Evolutionary conservation across 2,888 invertebrate genomes (phyloP), one percentile per base, ranked within the genome.

Genomic region (Phaedon cochleariae): DNA sequence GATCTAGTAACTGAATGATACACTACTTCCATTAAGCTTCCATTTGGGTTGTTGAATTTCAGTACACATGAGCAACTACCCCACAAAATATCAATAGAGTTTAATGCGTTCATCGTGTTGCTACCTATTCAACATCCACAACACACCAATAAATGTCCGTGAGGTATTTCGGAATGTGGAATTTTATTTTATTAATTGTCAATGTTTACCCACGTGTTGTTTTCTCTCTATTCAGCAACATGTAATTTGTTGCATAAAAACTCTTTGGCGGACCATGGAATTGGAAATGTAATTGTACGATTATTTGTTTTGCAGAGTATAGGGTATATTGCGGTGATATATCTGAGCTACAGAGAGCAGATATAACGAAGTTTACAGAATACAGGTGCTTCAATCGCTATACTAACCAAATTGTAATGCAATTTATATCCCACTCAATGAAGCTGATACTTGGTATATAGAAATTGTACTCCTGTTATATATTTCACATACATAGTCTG

Each of bases 211-310:
- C 37, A 57, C 29, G 46, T 37, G 37, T 9, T 20, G n/a, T 57
- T 22, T 26, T 37, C 17, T 45, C 45, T 15, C 41, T 4, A n/a
- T 4, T 7, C 15, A 45, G 45, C 57, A 17, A 29, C 57, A 57
- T 45, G 57, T 57, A 45, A 57, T 57, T 26, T 45, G 46, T 45
- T 18, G 18, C 26, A 48, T 10, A 45, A 29, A 26, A 46, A 41
- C 45, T 18, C 26, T 57, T 34, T 22, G 41, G 55, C 15, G 45
- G 45, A 26, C 26, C 26, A 57, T 57, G 9, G 17, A 17, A 45
- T 57, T 57, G 57, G 26, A 15, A 57, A 57, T 45, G 22, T 26
- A 21, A 57, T 57, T 41, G 57, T 57, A 57, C 15, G 26, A 20
- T 57, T 57, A 57, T 26, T 57, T 45, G 57, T 57, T 57, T 26